Conservation (phyloP, 2,113 vertebrate species). For the Calyptomena viridis region DNA sequence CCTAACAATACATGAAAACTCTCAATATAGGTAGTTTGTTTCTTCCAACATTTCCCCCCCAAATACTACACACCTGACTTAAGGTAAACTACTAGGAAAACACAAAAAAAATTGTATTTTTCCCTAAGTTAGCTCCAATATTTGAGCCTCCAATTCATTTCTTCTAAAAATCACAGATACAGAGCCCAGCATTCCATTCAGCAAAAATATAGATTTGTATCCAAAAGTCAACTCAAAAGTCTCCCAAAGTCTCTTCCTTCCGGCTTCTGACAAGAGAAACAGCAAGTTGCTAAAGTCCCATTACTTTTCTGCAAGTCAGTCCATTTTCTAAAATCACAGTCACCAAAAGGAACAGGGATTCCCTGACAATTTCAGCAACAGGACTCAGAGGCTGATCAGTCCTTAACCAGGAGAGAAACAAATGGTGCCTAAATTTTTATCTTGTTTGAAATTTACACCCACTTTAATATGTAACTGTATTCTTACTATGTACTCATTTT, state of each 20-base stretch:
- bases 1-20: not conserved
- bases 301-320: not conserved
- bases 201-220: not conserved
- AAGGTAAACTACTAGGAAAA: not conserved
- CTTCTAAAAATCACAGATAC: not conserved
- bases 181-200: not conserved
- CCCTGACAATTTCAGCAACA: not conserved
- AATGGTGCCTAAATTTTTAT: not conserved
- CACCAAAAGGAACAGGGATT: not conserved
- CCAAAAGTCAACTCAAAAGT: not conserved
- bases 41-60: not conserved
- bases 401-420: not conserved
- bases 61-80: not conserved
- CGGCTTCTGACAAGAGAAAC: not conserved
- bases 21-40: fast-evolving
- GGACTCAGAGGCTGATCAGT: not conserved
- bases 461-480: not conserved
- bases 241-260: not conserved
- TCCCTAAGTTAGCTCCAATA: not conserved
- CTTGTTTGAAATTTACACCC: not conserved
- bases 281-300: not conserved
- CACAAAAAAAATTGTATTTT: not conserved
- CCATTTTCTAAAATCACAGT: not conserved
- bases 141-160: not conserved
- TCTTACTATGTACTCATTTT: not conserved